A percentile compares a stretch with the other conserved stretches of the same genome.
These are phyloP conservation scores for Polyommatus iphigenia DNA, from an alignment of 2,888 invertebrate genomes.

Conservation along the genomic window DNA sequence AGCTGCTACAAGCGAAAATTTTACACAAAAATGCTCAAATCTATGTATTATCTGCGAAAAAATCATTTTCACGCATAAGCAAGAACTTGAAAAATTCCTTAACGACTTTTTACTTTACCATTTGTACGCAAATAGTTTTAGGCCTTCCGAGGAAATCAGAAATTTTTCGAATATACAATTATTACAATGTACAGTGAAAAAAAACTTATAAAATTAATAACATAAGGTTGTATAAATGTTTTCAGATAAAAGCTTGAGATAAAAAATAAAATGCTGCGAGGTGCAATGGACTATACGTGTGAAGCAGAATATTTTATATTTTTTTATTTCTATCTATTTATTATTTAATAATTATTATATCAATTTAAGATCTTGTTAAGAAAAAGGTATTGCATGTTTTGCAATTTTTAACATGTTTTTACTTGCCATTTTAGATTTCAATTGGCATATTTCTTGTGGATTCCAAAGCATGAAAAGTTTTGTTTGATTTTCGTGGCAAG, in stretches of 20 bases:
- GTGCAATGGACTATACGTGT: constrained; percentile 39
- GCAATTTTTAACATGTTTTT: neutral
- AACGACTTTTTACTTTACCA: neutral
- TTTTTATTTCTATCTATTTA: constrained; percentile 19
- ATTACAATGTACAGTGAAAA: constrained; percentile 15
- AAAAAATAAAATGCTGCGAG: constrained; percentile 45
- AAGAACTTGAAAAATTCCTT: neutral
- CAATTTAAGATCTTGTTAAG: neutral
- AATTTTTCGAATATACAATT: constrained; percentile 1
- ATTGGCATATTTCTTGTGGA: neutral
- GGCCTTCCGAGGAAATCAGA: constrained; percentile 3
- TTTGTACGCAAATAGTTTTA: constrained; percentile 15
- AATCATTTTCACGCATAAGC: neutral
- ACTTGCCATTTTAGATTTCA: neutral
- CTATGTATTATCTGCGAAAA: neutral
- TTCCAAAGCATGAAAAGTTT: neutral
- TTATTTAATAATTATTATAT: neutral
- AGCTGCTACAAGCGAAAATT: neutral
- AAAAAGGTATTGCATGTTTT: neutral
- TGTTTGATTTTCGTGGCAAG: neutral
- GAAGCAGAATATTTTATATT: neutral
- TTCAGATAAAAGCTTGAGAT: constrained; percentile 30
- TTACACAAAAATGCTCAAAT: neutral
- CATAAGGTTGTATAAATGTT: constrained; percentile 27
- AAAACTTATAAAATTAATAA: constrained; percentile 32